A percentile compares a stretch with the other conserved stretches of the same genome.
These are phyloP conservation scores for Mormyrops boulengeri DNA, from an alignment of 2,797 vertebrate species.

Conservation along the genomic window DNA sequence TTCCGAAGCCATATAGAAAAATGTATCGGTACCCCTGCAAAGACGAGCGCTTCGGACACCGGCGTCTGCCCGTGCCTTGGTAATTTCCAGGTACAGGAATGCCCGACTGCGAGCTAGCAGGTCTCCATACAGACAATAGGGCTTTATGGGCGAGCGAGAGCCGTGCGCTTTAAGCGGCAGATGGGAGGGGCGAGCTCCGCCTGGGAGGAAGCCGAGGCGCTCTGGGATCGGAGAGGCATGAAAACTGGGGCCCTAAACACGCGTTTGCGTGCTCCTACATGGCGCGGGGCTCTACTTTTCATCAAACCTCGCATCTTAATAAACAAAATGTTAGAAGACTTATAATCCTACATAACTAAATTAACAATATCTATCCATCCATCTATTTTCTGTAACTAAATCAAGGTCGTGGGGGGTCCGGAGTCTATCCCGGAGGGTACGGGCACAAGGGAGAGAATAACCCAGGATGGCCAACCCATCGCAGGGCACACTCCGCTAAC, in stretches of 20 bases:
- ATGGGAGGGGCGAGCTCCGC: constrained; percentile 41
- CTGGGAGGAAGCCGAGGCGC: background rate
- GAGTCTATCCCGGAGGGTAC: background rate
- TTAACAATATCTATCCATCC: background rate
- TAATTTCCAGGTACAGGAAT: background rate
- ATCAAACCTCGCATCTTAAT: background rate
- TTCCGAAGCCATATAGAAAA: background rate
- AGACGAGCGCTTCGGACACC: background rate
- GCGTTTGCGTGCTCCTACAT: background rate
- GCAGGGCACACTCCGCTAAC: background rate
- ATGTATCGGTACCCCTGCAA: background rate
- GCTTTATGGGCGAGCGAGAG: constrained; percentile 34
- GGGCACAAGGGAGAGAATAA: background rate
- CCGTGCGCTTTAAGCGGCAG: constrained; percentile 30
- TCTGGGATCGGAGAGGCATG: background rate
- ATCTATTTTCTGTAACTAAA: background rate
- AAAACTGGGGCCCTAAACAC: background rate
- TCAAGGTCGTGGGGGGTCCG: background rate
- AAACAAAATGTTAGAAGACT: background rate
- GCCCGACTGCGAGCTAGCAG: background rate
- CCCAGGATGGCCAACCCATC: background rate
- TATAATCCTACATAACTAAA: background rate
- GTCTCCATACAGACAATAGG: constrained; percentile 34
- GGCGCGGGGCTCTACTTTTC: background rate
- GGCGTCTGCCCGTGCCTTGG: background rate